A percentile compares a stretch with the other conserved stretches of the same genome.
These are phyloP conservation scores for Anthophora plumipes DNA, from an alignment of 2,888 invertebrate genomes.

Conservation along the genomic window DNA sequence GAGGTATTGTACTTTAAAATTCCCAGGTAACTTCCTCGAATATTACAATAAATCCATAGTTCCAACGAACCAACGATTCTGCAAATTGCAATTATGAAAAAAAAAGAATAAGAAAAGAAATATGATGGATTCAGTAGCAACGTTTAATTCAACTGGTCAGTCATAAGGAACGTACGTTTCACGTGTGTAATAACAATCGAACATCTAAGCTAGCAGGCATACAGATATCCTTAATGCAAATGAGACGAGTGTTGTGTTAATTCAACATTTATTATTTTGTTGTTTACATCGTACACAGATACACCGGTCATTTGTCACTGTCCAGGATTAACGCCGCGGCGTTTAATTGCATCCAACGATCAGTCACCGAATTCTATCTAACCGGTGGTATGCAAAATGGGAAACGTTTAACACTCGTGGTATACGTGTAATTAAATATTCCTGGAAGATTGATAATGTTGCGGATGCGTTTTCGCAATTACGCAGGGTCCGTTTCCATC, in stretches of 20 bases:
- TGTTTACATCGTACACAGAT: constrained; percentile 3
- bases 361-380: constrained; percentile 47
- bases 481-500: constrained; percentile 23
- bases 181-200: no score
- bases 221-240: constrained; percentile 13
- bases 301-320: constrained; percentile 55
- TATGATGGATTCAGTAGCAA: no score
- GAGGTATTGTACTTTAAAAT: no score
- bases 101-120: no score
- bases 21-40: no score
- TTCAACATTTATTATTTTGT: constrained; percentile 25
- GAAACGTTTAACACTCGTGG: constrained; percentile 42
- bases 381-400: constrained; percentile 44
- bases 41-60: no score
- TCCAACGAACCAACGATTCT: no score
- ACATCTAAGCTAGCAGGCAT: neutral
- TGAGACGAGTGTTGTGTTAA: constrained; percentile 2
- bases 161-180: no score
- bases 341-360: constrained; percentile 51
- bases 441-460: constrained; percentile 48
- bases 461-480: constrained; percentile 49
- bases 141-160: no score
- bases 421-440: constrained; percentile 52
- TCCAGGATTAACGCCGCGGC: constrained; percentile 37
- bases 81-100: no score